Base-by-base conservation (phyloP, 2,888 invertebrate species). In the Melanargia galathea region DNA sequence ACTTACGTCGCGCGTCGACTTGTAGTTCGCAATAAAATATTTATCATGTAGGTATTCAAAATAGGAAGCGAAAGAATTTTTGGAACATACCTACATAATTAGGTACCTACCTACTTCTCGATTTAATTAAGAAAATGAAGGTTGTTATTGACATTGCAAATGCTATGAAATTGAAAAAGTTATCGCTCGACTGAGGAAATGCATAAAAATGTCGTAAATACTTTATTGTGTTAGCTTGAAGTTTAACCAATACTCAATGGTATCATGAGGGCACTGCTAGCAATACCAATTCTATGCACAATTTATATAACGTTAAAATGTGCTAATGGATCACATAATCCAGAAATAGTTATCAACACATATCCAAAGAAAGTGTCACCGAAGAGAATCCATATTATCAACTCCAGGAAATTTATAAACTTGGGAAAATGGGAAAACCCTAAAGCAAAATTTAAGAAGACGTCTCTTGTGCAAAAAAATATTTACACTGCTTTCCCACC, bases 401-500 rank as follows among this genome's bases (percentile, higher is more conserved):
- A 84, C 30, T 70, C 79, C 2, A 78, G 76, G 22, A 82, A 78
- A 69, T 78, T 75, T 69, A 49, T 73, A 0, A 80, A 75, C 60
- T 5, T 60, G 11, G 57, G 35, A 45, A 46, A 24, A 11, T 49
- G 30, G 7, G 58, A 54, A 24, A 46, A 40, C 48, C 43, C 55
- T 13, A 64, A 71, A 55, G 52, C 59, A 60, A 57, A 52, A 10
- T 16, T 18, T 16, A 63, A 57, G 40, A 70, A 71, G 45, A n/a
- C n/a, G n/a, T 55, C 63, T 20, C 24, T 40, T 16, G n/a, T 13
- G 6, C 52, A 43, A 20, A 65, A 65, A 4, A 62, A 52, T 1
- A 26, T 40, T 0, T 87, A 85, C 48, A 87, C 87, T 0, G 82
- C 64, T 0, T 88, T 85, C 40, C 78, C 82, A 18, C 52, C 71